Evolutionary conservation across 2,113 vertebrate species (phyloP), one percentile per base, ranked within the genome.

Genomic region (Chunga burmeisteri): DNA sequence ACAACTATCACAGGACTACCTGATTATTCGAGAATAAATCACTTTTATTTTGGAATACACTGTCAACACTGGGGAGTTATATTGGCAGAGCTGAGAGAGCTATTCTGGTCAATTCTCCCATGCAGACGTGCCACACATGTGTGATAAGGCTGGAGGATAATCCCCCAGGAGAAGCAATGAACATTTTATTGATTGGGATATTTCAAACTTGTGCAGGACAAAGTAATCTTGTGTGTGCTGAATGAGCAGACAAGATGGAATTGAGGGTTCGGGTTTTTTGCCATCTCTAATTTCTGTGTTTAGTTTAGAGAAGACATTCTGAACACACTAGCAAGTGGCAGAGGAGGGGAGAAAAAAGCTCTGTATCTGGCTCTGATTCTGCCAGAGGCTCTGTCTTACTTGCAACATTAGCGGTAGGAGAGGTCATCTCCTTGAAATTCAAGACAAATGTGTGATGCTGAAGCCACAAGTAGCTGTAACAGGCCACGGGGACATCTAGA

Each of bases 11-110:
- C 42, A 81, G 72, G 94, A 66, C 70, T 70, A 83, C 32, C 30
- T 58, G 81, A 65, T 93, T 94, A 91, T 91, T 91, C 2, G 0
- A 70, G 40, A 93, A 88, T 78, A 95, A 97, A 90, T 92, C 81
- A 94, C 53, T 92, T 96, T 88, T 93, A 81, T 86, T 96, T 95
- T 81, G 53, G 74, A 93, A 93, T 66, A 81, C 58, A 71, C 46
- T 94, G 79, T 90, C 92, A 90, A 68, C 88, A 88, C 23, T 1
- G 2, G 36, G 46, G 88, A 96, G 25, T 91, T 85, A 58, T 44
- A 92, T 15, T 88, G 81, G 79, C 81, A 88, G 87, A 82, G 66
- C 49, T 70, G 49, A 82, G 70, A 68, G 71, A 20, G n/a, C 61
- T 88, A 40, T 96, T 88, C 90, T 91, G 66, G 84, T 88, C 77